Conservation (phyloP, 2,797 vertebrate species). For the Nyctalus aviator region DNA sequence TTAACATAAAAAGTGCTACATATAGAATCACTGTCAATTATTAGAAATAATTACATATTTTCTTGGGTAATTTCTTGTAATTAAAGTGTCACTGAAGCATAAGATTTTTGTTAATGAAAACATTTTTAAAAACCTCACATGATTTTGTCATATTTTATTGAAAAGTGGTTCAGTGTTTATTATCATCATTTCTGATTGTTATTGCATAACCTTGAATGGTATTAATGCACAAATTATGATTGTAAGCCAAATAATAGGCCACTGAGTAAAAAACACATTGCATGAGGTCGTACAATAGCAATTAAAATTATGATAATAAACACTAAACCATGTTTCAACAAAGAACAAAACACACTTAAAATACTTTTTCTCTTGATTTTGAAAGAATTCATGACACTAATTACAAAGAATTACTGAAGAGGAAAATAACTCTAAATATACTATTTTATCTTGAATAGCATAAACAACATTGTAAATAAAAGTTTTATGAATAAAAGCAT, state of each 20-base stretch:
- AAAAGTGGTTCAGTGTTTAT: slow-evolving; percentile 81
- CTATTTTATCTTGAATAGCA: slow-evolving; percentile 4
- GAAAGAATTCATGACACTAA: slow-evolving; percentile 71
- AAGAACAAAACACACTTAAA: slow-evolving; percentile 71
- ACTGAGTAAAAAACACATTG: slow-evolving; percentile 76
- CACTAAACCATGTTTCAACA: slow-evolving; percentile 78
- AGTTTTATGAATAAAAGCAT: slow-evolving; percentile 30
- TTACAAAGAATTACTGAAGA: slow-evolving; percentile 61
- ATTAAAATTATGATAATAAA: slow-evolving; percentile 85
- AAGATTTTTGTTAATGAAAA: slow-evolving; percentile 81
- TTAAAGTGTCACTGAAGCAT: slow-evolving; percentile 82
- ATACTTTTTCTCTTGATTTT: slow-evolving; percentile 72
- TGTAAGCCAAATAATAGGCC: slow-evolving; percentile 81
- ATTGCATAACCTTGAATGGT: slow-evolving; percentile 76
- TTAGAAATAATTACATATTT: slow-evolving; percentile 80
- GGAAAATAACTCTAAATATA: slow-evolving; percentile 1
- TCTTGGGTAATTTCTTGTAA: slow-evolving; percentile 82
- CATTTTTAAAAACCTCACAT: slow-evolving; percentile 57
- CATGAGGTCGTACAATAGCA: slow-evolving; percentile 71
- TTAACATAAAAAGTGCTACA: slow-evolving; percentile 71
- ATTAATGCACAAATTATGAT: slow-evolving; percentile 79
- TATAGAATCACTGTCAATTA: slow-evolving; percentile 76
- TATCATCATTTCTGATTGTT: slow-evolving; percentile 84
- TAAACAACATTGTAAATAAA: slow-evolving; percentile 52
- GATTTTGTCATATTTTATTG: slow-evolving; percentile 79